Base-by-base conservation (phyloP, 2,888 invertebrate species). In the Leucoma salicis region DNA sequence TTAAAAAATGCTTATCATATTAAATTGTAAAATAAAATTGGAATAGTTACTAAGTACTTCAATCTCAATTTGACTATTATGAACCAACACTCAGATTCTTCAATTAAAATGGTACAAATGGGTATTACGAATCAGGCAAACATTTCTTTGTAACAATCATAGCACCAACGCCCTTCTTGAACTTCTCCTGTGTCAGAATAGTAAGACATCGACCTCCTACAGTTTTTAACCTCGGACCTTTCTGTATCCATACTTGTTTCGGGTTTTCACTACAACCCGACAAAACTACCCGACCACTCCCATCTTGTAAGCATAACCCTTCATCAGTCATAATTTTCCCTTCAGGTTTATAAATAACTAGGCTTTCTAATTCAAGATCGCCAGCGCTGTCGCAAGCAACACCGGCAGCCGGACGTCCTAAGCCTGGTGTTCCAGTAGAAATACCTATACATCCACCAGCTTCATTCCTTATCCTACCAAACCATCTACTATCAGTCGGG, bases 321-420 rank as follows among this genome's bases (percentile, higher is more conserved):
- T 97, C 97, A 67, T 97, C 96, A 0, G 95, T 95, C 95, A 96
- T 96, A 36, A 97, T 83, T 47, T 90, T 91, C 0, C 95, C 95
- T 21, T 92, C 92, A 21, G 90, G 86, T 0, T 93, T 93, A 78
- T 93, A 93, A 2, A 95, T 93, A 57, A 95, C 90, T 84, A 95
- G 91, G 70, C 95, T 95, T 38, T 93, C 91, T 39, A 93, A 85
- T 61, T 91, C 87, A 8, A 90, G 74, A 16, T 92, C 90, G 14
- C 72, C 70, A 27, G 92, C 29, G 8, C 7, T 29, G 14, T 29
- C 90, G 70, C 97, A 97, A 11, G 86, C 75, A 0, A 93, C 92
- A 1, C 94, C 81, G 1, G 91, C 88, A 0, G 95, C 95, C 3
- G 93, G 92, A 13, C 93, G 95, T 61, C 94, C 93, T 0, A 94